A percentile compares a stretch with the other conserved stretches of the same genome.
phyloP scores from a whole-genome alignment of 2,888 invertebrate genomes.

The Cheilosia urbana region DNA sequence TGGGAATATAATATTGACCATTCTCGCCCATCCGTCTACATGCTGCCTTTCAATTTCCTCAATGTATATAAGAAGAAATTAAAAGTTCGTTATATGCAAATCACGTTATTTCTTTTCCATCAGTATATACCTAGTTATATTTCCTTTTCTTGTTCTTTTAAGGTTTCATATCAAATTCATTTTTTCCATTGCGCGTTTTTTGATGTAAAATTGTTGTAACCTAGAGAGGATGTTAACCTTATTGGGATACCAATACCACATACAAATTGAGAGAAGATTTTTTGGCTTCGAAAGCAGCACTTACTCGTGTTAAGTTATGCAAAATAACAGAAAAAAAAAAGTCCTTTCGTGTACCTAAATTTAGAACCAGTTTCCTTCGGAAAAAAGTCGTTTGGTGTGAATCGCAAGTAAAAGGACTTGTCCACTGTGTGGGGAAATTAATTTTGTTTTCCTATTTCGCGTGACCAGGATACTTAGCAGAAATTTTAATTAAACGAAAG shows the following conservation, averaged over 20 bases:
- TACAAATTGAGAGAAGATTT: constrained; percentile 35
- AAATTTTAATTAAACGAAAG: constrained; percentile 41
- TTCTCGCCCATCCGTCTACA: neutral
- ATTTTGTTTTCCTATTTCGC: constrained; percentile 19
- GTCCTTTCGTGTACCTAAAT: constrained; percentile 45
- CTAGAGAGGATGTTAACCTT: constrained; percentile 32
- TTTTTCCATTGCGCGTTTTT: neutral
- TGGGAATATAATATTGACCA: neutral
- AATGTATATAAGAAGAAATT: constrained; percentile 61
- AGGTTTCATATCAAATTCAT: neutral
- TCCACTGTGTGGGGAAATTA: constrained; percentile 9
- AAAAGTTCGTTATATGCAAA: constrained; percentile 67
- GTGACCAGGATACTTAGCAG: constrained; percentile 39
- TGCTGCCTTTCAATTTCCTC: constrained; percentile 61
- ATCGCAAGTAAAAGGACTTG: constrained; percentile 10
- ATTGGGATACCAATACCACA: neutral
- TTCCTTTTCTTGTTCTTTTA: constrained; percentile 2
- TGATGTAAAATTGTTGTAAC: constrained; percentile 13
- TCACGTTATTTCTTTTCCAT: constrained; percentile 38
- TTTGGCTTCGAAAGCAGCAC: constrained; percentile 37
- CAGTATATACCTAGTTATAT: neutral
- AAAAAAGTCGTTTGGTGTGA: neutral
- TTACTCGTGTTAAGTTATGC: constrained; percentile 52
- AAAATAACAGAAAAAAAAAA: constrained; percentile 35
- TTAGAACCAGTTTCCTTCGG: constrained; percentile 16